Evolutionary conservation across 2,888 invertebrate species (phyloP), one percentile per base, ranked within the genome.

Genomic region (Amorpha juglandis): DNA sequence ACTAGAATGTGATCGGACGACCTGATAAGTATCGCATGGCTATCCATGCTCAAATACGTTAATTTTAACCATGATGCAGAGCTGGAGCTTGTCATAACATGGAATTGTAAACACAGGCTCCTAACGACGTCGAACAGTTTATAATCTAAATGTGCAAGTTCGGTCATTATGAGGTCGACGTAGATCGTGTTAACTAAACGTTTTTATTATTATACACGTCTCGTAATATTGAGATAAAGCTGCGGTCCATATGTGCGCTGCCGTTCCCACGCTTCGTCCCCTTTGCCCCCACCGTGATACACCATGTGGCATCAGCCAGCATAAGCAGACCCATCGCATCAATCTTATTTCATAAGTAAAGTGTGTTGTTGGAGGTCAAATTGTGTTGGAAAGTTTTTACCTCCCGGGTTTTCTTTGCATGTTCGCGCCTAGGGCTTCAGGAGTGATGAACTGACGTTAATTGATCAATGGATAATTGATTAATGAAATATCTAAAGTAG

Each of bases 381-480:
- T 70, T 75, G 73, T 1, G 48, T 66, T 88, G 89, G 91, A 78
- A 53, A 65, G 71, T 73, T 74, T 81, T 84, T 89, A 89, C 90
- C 91, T 89, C 92, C 91, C 88, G 88, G 87, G 86, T 82, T 84
- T 86, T 86, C 81, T 78, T 82, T 78, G 77, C 80, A 80, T 85
- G 83, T 88, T 86, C 81, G 82, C 85, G 88, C 84, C 86, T 90
- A 91, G 84, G 90, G 92, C 87, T 92, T 92, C 91, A 88, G 87
- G 77, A 81, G 77, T 81, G 85, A 83, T 80, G 83, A 78, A 70
- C 78, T 72, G 78, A 80, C 82, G 82, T 80, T 90, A 91, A 90
- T 90, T 91, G 88, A 91, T 89, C 83, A 86, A 83, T 79, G 85
- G 81, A 77, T 87, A 90, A 90, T 90, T 90, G 88, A 88, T 87